phyloP scores from a whole-genome alignment of 2,113 vertebrate genomes.

The sheep (Ovis aries) region DNA sequence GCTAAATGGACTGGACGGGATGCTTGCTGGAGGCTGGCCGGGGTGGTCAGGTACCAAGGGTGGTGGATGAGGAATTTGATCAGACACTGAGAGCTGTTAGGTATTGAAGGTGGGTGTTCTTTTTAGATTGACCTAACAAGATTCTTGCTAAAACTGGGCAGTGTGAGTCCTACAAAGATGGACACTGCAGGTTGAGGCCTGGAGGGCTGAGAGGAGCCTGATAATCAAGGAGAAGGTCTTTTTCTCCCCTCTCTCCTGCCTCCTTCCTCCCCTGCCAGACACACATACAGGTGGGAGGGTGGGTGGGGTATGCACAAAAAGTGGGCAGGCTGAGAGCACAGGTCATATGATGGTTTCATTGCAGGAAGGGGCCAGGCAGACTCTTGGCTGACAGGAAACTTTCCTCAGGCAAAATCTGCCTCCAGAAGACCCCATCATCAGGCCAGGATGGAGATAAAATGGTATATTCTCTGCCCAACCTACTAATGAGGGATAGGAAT shows the following conservation, averaged over 20 bases:
- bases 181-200: neutral
- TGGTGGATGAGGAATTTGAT: neutral
- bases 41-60: neutral
- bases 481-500: neutral
- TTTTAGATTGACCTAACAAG: neutral
- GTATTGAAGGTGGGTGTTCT: neutral
- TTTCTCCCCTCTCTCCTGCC: too few species aligned
- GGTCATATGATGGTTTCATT: neutral
- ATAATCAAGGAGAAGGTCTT: neutral
- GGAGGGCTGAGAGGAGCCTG: neutral
- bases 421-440: neutral
- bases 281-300: neutral
- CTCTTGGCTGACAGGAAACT: neutral
- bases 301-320: neutral
- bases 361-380: neutral
- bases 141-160: neutral
- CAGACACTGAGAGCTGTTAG: neutral
- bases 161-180: neutral
- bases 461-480: neutral
- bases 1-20: neutral
- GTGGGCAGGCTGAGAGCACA: neutral
- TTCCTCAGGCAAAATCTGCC: neutral
- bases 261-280: neutral
- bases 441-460: neutral
- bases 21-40: neutral